A percentile compares a stretch with the other conserved stretches of the same genome.
These are phyloP conservation scores for Falcunculus frontatus DNA, from an alignment of 2,113 vertebrate genomes.

Conservation along the genomic window DNA sequence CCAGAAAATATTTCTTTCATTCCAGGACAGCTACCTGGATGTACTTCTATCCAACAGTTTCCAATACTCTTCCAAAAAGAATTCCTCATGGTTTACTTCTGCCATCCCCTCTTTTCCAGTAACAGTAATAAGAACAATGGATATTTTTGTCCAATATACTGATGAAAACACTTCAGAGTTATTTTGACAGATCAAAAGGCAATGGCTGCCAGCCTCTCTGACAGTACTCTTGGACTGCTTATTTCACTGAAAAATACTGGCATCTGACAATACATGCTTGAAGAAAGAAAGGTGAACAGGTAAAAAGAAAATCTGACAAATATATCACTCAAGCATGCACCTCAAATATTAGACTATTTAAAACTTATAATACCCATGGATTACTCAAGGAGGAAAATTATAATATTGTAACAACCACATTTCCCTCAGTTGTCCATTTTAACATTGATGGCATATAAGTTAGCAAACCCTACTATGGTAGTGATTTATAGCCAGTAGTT, in stretches of 20 bases:
- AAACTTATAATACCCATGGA: background rate
- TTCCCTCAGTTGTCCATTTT: background rate
- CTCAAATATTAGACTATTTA: background rate
- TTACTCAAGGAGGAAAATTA: background rate
- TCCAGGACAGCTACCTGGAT: background rate
- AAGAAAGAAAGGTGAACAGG: background rate
- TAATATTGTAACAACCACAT: background rate
- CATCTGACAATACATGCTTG: background rate
- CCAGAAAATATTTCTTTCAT: background rate
- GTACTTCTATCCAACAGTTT: background rate
- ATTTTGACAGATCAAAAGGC: background rate
- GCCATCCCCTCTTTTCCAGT: background rate
- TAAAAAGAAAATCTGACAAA: background rate
- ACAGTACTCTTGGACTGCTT: background rate
- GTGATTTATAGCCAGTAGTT: background rate
- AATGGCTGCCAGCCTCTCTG: background rate
- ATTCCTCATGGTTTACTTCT: background rate
- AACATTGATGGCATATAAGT: background rate
- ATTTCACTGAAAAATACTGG: background rate
- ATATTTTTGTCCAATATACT: background rate
- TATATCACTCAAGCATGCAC: background rate
- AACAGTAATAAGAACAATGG: background rate
- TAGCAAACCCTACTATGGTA: background rate
- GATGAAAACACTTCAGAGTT: background rate
- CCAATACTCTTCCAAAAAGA: background rate